A percentile compares a stretch with the other conserved stretches of the same genome.
Evolutionary conservation across 2,888 invertebrate genomes (phyloP).

Genomic region (Tortricodes alternella): DNA sequence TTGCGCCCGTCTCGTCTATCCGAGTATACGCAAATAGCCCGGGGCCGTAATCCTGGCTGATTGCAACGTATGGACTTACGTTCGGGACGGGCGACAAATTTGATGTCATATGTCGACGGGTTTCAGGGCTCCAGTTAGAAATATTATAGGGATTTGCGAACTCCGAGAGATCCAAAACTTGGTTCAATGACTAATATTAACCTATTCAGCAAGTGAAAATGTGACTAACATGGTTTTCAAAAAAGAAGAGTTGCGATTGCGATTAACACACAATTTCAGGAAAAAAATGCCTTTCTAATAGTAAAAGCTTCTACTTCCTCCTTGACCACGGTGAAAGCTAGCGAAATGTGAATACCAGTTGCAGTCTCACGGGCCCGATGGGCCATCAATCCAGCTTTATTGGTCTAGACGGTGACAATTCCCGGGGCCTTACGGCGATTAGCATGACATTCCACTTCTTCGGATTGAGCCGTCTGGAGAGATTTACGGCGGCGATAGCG

Average conservation of each 20-base stretch:
- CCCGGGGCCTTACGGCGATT: conserved; percentile 40
- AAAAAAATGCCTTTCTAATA: too few relatives aligned
- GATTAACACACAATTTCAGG: neutral
- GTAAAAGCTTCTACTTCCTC: neutral
- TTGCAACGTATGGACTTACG: conserved; percentile 56
- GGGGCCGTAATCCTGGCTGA: conserved; percentile 48
- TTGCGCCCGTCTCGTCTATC: conserved; percentile 44
- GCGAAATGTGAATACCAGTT: conserved; percentile 12
- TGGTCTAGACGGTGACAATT: conserved; percentile 30
- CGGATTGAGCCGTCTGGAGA: conserved; percentile 76
- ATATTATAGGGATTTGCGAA: neutral
- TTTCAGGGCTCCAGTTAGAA: neutral
- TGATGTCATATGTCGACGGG: conserved; percentile 30
- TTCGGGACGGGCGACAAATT: conserved; percentile 51
- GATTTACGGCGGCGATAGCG: conserved; percentile 75
- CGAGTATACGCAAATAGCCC: conserved; percentile 48
- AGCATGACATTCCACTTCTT: conserved; percentile 61
- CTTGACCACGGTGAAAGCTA: neutral
- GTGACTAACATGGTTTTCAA: too few relatives aligned
- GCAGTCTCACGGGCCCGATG: neutral
- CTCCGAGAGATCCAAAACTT: neutral
- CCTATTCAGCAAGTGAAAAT: too few relatives aligned
- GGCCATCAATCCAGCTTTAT: conserved; percentile 26
- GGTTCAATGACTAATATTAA: too few relatives aligned
- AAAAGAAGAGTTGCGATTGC: too few relatives aligned